phyloP scores from a whole-genome alignment of 2,113 vertebrate species.

The Falcunculus frontatus region DNA sequence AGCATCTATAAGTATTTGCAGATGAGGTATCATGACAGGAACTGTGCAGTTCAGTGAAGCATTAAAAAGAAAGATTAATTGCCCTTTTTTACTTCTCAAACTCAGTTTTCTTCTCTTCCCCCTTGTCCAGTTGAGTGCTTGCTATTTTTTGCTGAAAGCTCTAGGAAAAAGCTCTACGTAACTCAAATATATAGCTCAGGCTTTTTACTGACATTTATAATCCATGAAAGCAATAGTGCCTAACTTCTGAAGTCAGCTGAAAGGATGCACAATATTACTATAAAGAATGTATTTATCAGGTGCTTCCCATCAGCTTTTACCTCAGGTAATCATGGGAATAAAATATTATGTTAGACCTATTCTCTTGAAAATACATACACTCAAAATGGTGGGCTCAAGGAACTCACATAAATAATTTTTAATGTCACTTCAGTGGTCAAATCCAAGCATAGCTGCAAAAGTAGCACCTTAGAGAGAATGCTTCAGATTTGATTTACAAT shows the following conservation, averaged over 20 bases:
- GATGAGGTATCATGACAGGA: neutral
- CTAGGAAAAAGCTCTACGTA: neutral
- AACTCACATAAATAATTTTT: neutral
- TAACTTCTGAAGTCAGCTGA: neutral
- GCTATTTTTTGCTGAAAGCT: neutral
- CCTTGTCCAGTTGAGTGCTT: neutral
- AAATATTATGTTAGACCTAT: neutral
- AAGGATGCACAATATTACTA: neutral
- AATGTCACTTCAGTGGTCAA: neutral
- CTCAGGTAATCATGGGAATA: neutral
- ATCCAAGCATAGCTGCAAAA: neutral
- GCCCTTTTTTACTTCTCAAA: neutral
- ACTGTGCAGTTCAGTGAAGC: neutral
- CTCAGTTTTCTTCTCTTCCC: neutral
- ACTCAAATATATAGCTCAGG: neutral
- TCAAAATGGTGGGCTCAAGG: accelerated
- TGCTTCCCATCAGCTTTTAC: neutral
- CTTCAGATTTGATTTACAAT: neutral
- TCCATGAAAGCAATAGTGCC: neutral
- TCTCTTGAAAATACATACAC: neutral
- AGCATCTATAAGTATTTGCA: neutral
- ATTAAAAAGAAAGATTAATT: neutral
- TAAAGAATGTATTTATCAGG: neutral
- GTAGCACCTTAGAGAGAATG: neutral
- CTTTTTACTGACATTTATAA: neutral